These are phyloP conservation scores for Stichodactyla mertensii DNA, from an alignment of 64 coral and sea anemone genomes.

Conservation along the genomic window DNA sequence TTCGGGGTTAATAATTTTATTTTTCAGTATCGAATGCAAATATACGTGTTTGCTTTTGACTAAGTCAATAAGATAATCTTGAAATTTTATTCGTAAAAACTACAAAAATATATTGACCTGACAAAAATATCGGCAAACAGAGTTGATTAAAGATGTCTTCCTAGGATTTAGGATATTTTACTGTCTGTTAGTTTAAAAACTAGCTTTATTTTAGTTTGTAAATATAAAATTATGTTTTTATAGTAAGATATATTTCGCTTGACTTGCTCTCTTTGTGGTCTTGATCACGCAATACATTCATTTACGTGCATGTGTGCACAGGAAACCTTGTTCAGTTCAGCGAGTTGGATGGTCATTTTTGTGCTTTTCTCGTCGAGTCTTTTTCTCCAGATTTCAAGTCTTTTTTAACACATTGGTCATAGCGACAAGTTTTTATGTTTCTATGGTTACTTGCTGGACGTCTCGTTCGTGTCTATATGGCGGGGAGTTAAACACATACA, in stretches of 20 bases:
- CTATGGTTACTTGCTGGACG: background rate
- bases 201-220: background rate
- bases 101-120: background rate
- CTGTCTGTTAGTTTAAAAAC: background rate
- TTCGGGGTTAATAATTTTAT: background rate
- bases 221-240: background rate
- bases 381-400: background rate
- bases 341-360: background rate
- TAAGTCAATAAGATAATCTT: background rate
- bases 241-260: background rate
- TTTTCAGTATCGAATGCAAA: background rate
- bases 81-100: background rate
- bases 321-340: background rate
- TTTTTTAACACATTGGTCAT: background rate
- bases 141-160: background rate
- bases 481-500: background rate
- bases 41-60: background rate
- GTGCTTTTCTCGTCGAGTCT: background rate
- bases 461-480: background rate
- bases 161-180: background rate
- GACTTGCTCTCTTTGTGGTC: background rate
- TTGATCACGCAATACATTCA: background rate
- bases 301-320: background rate
- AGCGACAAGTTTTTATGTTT: no score
- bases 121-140: background rate